A percentile compares a stretch with the other conserved stretches of the same genome.
These are phyloP conservation scores for Deroplatys truncata DNA, from an alignment of 2,888 invertebrate genomes.

Conservation along the genomic window DNA sequence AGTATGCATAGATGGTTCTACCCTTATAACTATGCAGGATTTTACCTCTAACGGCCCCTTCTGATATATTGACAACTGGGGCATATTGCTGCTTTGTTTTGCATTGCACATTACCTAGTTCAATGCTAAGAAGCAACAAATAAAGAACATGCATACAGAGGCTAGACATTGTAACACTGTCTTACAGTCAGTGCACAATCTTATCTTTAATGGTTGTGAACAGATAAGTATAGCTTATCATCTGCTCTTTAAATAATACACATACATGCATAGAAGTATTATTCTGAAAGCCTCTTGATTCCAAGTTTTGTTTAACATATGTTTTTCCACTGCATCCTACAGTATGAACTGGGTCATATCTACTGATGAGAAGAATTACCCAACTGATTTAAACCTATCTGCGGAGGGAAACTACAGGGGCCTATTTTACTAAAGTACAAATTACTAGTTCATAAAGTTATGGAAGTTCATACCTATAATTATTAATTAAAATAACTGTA, in stretches of 20 bases:
- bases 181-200: neutral
- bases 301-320: too few species aligned
- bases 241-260: neutral
- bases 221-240: neutral
- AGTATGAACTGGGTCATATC: too few species aligned
- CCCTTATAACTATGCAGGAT: neutral
- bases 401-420: too few species aligned
- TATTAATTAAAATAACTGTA: too few species aligned
- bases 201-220: neutral
- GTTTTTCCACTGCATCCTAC: too few species aligned
- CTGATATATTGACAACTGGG: neutral
- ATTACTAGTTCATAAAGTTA: too few species aligned
- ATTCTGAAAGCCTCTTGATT: neutral
- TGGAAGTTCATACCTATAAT: too few species aligned
- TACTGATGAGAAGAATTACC: too few species aligned
- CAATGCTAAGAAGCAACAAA: neutral
- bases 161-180: neutral
- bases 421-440: too few species aligned
- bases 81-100: neutral
- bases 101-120: neutral
- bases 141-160: neutral
- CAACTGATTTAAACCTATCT: too few species aligned
- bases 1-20: slow-evolving; percentile 35
- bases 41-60: slow-evolving; percentile 12
- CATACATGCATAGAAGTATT: neutral